Evolutionary conservation across 2,888 invertebrate genomes (phyloP), one percentile per base, ranked within the genome.

Genomic region (Eledona agricola): DNA sequence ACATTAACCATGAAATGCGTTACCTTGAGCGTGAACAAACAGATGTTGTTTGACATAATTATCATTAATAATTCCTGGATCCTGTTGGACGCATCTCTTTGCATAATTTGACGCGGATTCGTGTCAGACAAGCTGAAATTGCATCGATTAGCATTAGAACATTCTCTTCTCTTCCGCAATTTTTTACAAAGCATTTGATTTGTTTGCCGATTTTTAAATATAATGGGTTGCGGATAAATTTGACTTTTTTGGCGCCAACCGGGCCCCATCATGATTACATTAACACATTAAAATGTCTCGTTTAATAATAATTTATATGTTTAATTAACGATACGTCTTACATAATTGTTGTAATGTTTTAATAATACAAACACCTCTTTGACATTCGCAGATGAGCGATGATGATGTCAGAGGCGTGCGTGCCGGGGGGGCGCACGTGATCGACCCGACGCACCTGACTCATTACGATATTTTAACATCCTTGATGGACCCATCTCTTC

Each of bases 331-430:
- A 9, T 28, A 6, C 15, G 10, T 35, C 19, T 42, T 42, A 42
- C 40, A 28, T 28, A 42, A 42, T 19, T 7, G 15, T 40, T 26
- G 15, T 4, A 20, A 29, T 20, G 10, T 29, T 9, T 42, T 16
- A 31, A 31, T 20, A 31, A 6, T 7, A n/a, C n/a, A n/a, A n/a
- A n/a, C n/a, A n/a, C n/a, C 9, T 9, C 25, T 15, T 38, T 38
- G 38, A 13, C 25, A 31, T 31, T 43, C 7, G 31, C 1, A 11
- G 42, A 42, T 15, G 42, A 32, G 23, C 6, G 22, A 31, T 43
- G 22, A 31, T 43, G 43, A 43, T 43, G 31, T 43, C 43, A 43
- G 22, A 15, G 31, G 32, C 32, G 43, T 43, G 43, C 43, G 31
- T 43, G 43, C 11, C 23, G 31, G 13, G 37, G 37, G 26, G 40